Base-by-base conservation (phyloP, 2,888 invertebrate species). In the Drosophila nr. perissopoda region DNA sequence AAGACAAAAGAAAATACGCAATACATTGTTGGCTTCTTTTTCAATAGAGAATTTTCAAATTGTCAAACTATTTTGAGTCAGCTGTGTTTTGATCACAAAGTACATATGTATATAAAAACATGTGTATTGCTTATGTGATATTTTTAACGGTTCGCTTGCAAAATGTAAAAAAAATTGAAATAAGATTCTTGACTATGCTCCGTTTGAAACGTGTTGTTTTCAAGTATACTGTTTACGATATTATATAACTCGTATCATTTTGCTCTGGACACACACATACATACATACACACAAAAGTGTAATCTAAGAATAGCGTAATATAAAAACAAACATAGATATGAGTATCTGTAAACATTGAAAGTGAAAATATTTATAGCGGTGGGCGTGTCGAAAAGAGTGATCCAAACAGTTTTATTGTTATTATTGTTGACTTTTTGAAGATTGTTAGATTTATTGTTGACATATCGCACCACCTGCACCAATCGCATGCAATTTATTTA, bases 401-500 rank as follows among this genome's bases (percentile, higher is more conserved):
- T 18, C 11, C 10, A 42, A 57, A n/a, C 31, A 7, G 25, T n/a
- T 48, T 60, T 66, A 25, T 53, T 52, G n/a, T 52, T n/a, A 11
- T 60, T 76, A 48, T 49, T 58, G 57, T 42, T 56, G 29, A 38
- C 31, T 27, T 36, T 58, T 53, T 25, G 21, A n/a, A 40, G 38
- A 54, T 61, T 62, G 56, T 13, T 21, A 38, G 40, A 45, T 49
- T 38, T 18, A 40, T 63, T 75, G 42, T 69, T 61, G 65, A 40
- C 52, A 60, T 74, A 52, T 49, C 51, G 45, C 16, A 33, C 40
- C 33, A 64, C 69, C 56, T 75, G 63, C 51, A 57, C 36, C 45
- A 54, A 38, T 65, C 10, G 71, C 36, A 52, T 42, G 48, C 42
- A 52, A 29, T 63, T 65, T 76, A 59, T 64, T 76, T 75, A 49